Percentiles rank a stretch among this genome's conserved stretches.
Evolutionary conservation across 2,113 vertebrate genomes (phyloP).

Genomic region (Nansenia antarctica): DNA sequence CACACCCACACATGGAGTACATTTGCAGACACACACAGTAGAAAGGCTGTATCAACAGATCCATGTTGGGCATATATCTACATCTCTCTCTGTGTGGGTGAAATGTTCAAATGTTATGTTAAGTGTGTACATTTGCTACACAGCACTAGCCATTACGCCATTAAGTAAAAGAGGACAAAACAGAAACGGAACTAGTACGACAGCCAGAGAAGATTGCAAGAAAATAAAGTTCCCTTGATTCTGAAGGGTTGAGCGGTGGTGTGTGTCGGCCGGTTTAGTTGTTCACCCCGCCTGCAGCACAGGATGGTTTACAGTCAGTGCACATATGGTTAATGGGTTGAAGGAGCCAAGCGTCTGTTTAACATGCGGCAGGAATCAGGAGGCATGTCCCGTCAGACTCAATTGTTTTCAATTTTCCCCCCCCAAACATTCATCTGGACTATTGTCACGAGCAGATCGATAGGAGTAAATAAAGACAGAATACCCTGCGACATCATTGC

Average conservation of each 20-base stretch:
- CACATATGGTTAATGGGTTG: constrained; percentile 58
- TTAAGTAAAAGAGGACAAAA: too few relatives aligned
- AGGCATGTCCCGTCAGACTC: constrained; percentile 56
- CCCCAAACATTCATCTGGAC: constrained; percentile 62
- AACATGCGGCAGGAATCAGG: constrained; percentile 50
- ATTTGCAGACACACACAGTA: not conserved
- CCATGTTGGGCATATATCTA: too few relatives aligned
- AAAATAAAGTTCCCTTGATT: too few relatives aligned
- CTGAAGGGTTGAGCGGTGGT: too few relatives aligned
- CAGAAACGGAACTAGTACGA: too few relatives aligned
- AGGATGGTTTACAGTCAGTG: constrained; percentile 50
- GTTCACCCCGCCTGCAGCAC: too few relatives aligned
- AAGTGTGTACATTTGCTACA: too few relatives aligned
- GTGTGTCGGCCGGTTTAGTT: too few relatives aligned
- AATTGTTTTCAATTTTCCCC: constrained; percentile 67
- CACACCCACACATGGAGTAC: not conserved
- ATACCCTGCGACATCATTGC: constrained; percentile 46
- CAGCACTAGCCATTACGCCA: too few relatives aligned
- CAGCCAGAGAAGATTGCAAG: too few relatives aligned
- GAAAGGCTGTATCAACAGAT: not conserved
- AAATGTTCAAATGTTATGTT: too few relatives aligned
- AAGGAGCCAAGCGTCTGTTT: constrained; percentile 48
- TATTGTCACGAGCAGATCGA: constrained; percentile 64
- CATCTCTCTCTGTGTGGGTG: too few relatives aligned
- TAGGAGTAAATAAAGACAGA: constrained; percentile 70